Conservation (phyloP, 2,888 invertebrate species). For the Pseudoips prasinana region DNA sequence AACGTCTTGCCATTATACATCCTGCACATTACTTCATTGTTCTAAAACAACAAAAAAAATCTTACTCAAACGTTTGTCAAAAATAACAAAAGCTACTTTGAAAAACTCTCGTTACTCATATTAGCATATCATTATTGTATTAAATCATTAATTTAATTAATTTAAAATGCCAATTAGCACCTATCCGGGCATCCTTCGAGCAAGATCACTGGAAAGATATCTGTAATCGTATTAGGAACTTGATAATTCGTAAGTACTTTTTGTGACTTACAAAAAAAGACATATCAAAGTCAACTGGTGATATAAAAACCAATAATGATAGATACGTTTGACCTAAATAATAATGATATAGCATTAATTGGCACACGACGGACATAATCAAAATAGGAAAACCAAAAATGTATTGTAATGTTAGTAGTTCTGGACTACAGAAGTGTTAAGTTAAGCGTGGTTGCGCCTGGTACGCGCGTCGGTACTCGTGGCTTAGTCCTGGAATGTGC, state of each 20-base stretch:
- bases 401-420: too few relatives aligned
- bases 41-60: constrained; percentile 12
- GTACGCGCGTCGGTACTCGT: too few relatives aligned
- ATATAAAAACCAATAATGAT: constrained; percentile 2
- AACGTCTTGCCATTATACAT: constrained; percentile 16
- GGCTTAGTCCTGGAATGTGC: too few relatives aligned
- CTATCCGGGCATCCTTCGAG: constrained; percentile 1
- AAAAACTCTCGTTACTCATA: constrained; percentile 4
- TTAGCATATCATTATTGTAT: constrained; percentile 1
- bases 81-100: constrained; percentile 5
- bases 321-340: constrained; percentile 5
- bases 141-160: constrained; percentile 3
- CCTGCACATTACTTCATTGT: constrained; percentile 16
- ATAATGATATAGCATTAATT: not conserved
- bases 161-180: constrained; percentile 13
- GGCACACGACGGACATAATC: not conserved
- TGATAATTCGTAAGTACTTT: constrained; percentile 1
- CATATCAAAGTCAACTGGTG: constrained; percentile 4
- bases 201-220: constrained; percentile 11
- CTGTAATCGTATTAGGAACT: constrained; percentile 3
- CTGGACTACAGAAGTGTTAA: too few relatives aligned
- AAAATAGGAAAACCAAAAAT: too few relatives aligned
- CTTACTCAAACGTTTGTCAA: constrained; percentile 11
- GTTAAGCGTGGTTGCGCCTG: too few relatives aligned
- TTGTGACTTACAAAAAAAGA: constrained; percentile 4